Base-by-base conservation (phyloP, 2,113 vertebrate species). In the Cardinalis cardinalis region DNA sequence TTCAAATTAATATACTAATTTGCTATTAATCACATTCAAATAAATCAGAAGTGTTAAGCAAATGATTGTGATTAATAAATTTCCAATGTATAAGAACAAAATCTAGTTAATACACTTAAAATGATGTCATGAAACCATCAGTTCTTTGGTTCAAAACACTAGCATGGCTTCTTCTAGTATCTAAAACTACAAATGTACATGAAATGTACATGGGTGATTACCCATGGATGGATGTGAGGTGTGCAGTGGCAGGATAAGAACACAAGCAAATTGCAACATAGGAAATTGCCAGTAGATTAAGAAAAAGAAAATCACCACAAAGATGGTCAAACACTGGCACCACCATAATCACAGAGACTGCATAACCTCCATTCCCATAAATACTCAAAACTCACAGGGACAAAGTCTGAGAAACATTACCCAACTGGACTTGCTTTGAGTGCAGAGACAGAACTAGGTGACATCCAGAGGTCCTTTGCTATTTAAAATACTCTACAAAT, bases 181-280 rank as follows among this genome's bases (percentile, higher is more conserved):
- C 73, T 24, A 69, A 51, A 83, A 90, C 59, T 61, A 51, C 11
- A 72, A 21, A 63, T 26, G 21, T 9, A 44, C 48, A 36, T 15
- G 25, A 49, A 31, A 53, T 13, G 7, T 41, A 10, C 31, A 55
- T 20, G 29, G 52, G 52, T 0, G 0, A 18, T 29, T 64, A 66
- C 15, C 43, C 34, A 14, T 0, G 0, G n/a, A 71, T 10, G 16
- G 43, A 49, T 12, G 20, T 0, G 8, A 84, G 26, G 36, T 61
- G 41, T 18, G 48, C 8, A 81, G 18, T 5, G 12, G 7, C 73
- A 69, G 44, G 23, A 25, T 10, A 58, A 68, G 25, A 75, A 77
- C 18, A 63, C 23, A 86, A 76, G 51, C 36, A 40, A 63, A 81
- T 1, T 61, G 18, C 16, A 65, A 82, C 26, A 58, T 16, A 31